Percentiles rank a stretch among this genome's conserved stretches.
Evolutionary conservation across 2,888 invertebrate species (phyloP).

Genomic region (Hofmannophila pseudospretella): DNA sequence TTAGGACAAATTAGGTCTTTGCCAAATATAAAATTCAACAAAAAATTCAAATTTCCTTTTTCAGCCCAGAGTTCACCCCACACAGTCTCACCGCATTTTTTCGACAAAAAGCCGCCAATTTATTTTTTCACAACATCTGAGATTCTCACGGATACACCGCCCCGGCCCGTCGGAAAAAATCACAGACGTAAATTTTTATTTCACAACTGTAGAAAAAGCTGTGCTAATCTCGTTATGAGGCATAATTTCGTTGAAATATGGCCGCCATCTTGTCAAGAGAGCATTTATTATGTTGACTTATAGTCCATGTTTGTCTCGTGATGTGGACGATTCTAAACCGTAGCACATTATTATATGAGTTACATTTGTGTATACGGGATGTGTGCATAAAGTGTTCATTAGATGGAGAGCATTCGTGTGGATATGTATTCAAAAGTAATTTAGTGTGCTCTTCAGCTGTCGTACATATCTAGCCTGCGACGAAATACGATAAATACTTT

Average conservation of each 20-base stretch:
- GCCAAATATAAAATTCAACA: too few species aligned
- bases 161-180: conserved; percentile 12
- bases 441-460: too few species aligned
- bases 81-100: conserved; percentile 1
- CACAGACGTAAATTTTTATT: conserved; percentile 27
- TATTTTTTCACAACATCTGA: conserved; percentile 7
- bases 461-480: too few species aligned
- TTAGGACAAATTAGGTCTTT: too few species aligned
- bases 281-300: conserved; percentile 46
- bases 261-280: conserved; percentile 40
- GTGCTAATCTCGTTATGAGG: conserved; percentile 44
- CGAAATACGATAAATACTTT: too few species aligned
- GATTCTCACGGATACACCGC: not conserved
- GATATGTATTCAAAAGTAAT: not conserved
- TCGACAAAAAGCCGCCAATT: conserved; percentile 5
- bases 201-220: conserved; percentile 24
- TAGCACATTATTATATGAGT: not conserved
- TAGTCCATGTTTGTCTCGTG: conserved; percentile 15
- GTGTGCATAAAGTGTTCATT: not conserved
- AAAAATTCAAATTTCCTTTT: not conserved
- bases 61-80: not conserved
- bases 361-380: not conserved
- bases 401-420: not conserved
- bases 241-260: conserved; percentile 48
- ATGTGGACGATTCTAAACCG: not conserved